These are phyloP conservation scores for Pheosia tremula DNA, from an alignment of 2,888 invertebrate genomes.

Conservation along the genomic window DNA sequence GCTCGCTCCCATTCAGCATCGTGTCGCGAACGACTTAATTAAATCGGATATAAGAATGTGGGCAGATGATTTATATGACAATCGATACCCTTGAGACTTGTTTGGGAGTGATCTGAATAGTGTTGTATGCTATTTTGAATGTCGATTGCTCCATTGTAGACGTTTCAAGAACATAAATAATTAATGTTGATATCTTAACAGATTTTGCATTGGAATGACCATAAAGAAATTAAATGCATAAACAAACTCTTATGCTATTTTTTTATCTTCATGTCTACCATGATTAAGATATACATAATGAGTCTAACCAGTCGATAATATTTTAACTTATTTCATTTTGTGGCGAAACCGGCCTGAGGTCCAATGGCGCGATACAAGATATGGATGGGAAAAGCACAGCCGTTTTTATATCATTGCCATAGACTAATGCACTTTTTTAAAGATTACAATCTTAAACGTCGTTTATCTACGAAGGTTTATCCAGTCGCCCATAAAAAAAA, in stretches of 20 bases:
- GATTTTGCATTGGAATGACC: not conserved
- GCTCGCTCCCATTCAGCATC: constrained; percentile 65
- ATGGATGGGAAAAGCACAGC: too few relatives aligned
- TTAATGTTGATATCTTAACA: not conserved
- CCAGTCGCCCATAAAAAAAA: constrained; percentile 8
- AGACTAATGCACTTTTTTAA: too few relatives aligned
- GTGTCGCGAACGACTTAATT: constrained; percentile 80
- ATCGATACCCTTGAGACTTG: constrained; percentile 38
- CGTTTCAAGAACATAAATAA: not conserved
- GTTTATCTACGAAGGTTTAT: constrained; percentile 6
- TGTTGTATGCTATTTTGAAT: constrained; percentile 1
- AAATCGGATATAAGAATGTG: constrained; percentile 69
- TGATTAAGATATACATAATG: not conserved
- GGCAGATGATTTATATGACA: constrained; percentile 70
- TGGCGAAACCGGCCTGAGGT: too few relatives aligned
- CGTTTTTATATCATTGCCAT: too few relatives aligned
- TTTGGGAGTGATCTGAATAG: constrained; percentile 19
- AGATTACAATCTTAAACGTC: not conserved
- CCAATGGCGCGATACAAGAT: too few relatives aligned
- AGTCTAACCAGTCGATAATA: too few relatives aligned
- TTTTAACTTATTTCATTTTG: too few relatives aligned
- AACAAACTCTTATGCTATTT: not conserved
- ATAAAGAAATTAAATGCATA: not conserved
- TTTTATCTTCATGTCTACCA: not conserved
- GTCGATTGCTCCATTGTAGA: not conserved